Conservation (phyloP, 2,113 vertebrate genomes). For the Uria aalge region DNA sequence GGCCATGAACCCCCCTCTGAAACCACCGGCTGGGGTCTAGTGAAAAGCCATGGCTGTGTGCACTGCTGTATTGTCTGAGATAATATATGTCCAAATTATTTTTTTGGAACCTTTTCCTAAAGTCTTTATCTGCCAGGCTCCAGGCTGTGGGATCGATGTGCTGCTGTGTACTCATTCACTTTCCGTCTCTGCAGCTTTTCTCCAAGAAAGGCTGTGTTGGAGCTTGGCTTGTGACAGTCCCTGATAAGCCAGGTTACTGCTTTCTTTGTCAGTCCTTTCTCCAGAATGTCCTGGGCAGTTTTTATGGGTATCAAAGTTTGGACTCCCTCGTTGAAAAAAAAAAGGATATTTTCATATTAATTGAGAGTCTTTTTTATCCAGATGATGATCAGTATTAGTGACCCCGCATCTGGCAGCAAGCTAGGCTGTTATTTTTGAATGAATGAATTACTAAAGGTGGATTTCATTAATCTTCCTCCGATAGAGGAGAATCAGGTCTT, state of each 20-base stretch:
- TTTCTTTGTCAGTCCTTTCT: not conserved
- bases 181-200: not conserved
- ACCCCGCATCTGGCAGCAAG: not conserved
- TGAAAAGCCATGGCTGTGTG: not conserved
- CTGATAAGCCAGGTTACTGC: not conserved
- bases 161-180: not conserved
- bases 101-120: constrained; percentile 21
- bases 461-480: not conserved
- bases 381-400: not conserved
- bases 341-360: not conserved
- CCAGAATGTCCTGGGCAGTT: not conserved
- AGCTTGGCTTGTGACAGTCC: not conserved
- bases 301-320: not conserved
- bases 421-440: not conserved
- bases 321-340: not conserved
- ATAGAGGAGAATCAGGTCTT: not conserved
- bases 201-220: not conserved
- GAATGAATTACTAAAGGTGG: not conserved
- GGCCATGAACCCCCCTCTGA: not conserved
- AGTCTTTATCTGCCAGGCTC: constrained; percentile 56
- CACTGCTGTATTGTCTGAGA: not conserved
- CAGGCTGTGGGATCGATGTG: constrained; percentile 60
- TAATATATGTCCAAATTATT: constrained; percentile 31
- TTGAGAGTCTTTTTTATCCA: not conserved
- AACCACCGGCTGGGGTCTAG: not conserved